Evolutionary conservation across 2,797 vertebrate genomes (phyloP), one percentile per base, ranked within the genome.

Genomic region (Hylomyscus alleni): DNA sequence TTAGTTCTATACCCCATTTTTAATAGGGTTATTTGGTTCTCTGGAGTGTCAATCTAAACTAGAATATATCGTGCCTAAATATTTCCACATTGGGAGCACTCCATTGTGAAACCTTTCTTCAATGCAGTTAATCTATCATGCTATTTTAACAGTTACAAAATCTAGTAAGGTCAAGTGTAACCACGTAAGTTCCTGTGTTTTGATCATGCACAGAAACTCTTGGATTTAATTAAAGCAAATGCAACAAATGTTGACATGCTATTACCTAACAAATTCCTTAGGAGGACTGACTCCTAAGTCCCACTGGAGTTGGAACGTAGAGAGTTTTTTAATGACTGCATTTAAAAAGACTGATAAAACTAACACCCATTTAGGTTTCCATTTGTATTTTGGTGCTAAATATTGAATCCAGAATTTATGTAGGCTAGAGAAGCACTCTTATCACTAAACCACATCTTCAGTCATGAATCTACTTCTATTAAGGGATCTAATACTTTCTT

Each of bases 161-260:
- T 12, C 3, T 8, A 60, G 20, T 56, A 94, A 88, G 34, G 26
- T 19, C 17, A 14, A 93, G 5, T 87, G 24, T 52, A 86, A 80
- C 37, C 78, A 89, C 2, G 67, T 26, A 75, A 81, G 24, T 72
- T 90, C 62, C 58, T 89, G 1, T 37, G n/a, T 77, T 87, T 83
- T 86, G 29, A 93, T 92, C 82, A 58, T 56, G 47, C 29, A 92
- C 67, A 91, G 44, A 94, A 89, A 90, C 50, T 13, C 17, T 52
- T 95, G 44, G 93, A 83, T 47, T 60, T 97, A 95, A 94, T 78
- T 96, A 96, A 96, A 93, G 60, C 40, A 89, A 96, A 96, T 40
- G 9, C 14, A 86, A 75, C 44, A 88, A 95, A 96, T 52, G 69
- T 82, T 95, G 87, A 86, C 44, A 91, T 95, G 56, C 22, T 78